Conservation (phyloP, 2,113 vertebrate genomes). For the Tenrec ecaudatus region DNA sequence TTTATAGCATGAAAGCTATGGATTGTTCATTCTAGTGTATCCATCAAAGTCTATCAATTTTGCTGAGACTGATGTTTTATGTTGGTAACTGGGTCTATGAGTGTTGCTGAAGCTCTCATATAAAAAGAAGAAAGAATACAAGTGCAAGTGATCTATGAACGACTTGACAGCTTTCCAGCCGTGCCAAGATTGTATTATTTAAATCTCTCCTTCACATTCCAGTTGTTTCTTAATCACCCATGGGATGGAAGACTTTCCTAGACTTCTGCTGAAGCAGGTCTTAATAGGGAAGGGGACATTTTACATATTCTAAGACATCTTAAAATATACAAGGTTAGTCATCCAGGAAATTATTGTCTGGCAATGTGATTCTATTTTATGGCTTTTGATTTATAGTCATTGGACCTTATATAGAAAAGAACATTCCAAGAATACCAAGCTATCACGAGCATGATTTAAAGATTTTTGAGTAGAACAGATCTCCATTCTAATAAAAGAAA, state of each 20-base stretch:
- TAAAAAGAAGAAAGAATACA: constrained; percentile 60
- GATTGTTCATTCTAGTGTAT: constrained; percentile 57
- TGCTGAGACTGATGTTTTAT: constrained; percentile 62
- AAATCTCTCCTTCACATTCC: constrained; percentile 79
- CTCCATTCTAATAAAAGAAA: constrained; percentile 64
- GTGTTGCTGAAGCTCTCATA: constrained; percentile 61
- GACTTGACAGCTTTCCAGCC: constrained; percentile 76
- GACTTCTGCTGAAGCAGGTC: constrained; percentile 63
- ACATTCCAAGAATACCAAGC: constrained; percentile 71
- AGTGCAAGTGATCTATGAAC: constrained; percentile 63
- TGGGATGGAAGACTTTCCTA: constrained; percentile 73
- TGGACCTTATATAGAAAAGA: constrained; percentile 28
- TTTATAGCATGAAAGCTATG: constrained; percentile 51
- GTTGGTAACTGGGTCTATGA: constrained; percentile 75
- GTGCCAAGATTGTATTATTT: constrained; percentile 76
- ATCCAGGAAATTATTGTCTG: constrained; percentile 79
- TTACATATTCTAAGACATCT: constrained; percentile 51
- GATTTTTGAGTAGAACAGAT: constrained; percentile 23
- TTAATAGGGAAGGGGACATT: constrained; percentile 71
- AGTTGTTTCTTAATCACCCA: constrained; percentile 77
- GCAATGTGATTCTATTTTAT: constrained; percentile 64
- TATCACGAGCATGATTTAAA: constrained; percentile 54
- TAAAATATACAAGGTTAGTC: constrained; percentile 73
- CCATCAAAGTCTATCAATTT: constrained; percentile 72
- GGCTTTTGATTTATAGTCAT: constrained; percentile 74